Evolutionary conservation across 2,797 vertebrate species (phyloP), one percentile per base, ranked within the genome.

Genomic region (Lophius americanus): DNA sequence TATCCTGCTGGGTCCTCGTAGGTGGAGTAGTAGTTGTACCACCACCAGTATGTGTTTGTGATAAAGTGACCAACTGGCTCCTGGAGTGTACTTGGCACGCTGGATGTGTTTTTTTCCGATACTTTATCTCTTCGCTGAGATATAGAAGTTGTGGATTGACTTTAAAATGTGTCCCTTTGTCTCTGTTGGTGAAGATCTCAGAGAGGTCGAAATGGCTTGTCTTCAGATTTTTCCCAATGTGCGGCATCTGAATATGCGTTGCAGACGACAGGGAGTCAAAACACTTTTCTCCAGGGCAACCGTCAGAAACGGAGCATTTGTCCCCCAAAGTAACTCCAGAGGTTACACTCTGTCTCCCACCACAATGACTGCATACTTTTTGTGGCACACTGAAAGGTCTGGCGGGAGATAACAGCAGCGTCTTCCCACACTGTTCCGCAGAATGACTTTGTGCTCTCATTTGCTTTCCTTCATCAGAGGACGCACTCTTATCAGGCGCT

Each of bases 361-460:
- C 91, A 44, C 92, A 93, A 38, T 86, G 76, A 68, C 79, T 87
- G 84, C 91, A 93, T 78, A 92, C 89, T 60, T 82, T 89, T 51
- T 77, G 70, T 37, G 86, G 68, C 41, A 68, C 41, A 51, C 73
- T 54, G 2, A 84, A 78, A 74, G 84, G 75, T 75, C 64, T 79
- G 4, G 69, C 66, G 32, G 70, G 71, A 33, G 79, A 75, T 72
- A 87, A 65, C 46, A 79, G 43, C 6, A 61, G 50, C 43, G 35
- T 70, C 23, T 84, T 88, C 47, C 65, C 80, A 9, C 64, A 60
- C 48, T 75, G 78, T 62, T 83, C 87, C 55, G 64, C 68, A 66
- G 62, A 73, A 75, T 75, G 83, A 62, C 73, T 66, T 65, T 76
- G 76, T 13, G 14, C 60, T 72, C 70, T 76, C 43, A 43, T 63